Percentiles rank a stretch among this genome's conserved stretches.
These are phyloP conservation scores for Oxyura jamaicensis DNA, from an alignment of 2,113 vertebrate genomes.

Conservation along the genomic window DNA sequence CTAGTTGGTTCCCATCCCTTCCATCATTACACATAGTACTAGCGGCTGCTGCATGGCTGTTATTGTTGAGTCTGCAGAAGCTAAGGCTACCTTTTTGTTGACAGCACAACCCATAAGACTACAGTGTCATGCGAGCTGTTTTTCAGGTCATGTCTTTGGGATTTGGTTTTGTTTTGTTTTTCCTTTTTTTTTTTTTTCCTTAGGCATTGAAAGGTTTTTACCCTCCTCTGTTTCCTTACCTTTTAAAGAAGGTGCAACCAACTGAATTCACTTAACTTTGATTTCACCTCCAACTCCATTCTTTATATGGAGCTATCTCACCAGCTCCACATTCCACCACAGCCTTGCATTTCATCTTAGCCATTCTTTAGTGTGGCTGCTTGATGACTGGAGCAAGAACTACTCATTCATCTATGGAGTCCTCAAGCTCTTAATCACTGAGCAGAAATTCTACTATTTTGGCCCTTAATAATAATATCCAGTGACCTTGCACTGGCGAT, in stretches of 20 bases:
- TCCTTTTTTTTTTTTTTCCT: not conserved
- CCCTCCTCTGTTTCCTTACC: not conserved
- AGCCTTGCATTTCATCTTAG: conserved; percentile 26
- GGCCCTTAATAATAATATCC: not conserved
- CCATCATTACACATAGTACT: conserved; percentile 3
- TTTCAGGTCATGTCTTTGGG: not conserved
- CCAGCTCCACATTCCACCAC: not conserved
- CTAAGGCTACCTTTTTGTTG: conserved; percentile 30
- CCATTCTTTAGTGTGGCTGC: conserved; percentile 4
- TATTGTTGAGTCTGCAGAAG: conserved; percentile 49
- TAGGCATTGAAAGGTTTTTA: not conserved
- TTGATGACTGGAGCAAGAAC: conserved; percentile 11
- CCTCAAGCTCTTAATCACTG: not conserved
- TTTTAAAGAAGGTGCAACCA: not conserved
- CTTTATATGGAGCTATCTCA: not conserved
- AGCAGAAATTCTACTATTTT: conserved; percentile 9
- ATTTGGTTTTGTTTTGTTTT: not conserved
- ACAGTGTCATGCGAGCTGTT: not conserved
- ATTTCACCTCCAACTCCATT: not conserved
- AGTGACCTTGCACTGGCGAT: not conserved
- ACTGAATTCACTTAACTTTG: not conserved
- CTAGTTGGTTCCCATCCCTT: conserved; percentile 13
- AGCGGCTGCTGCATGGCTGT: not conserved
- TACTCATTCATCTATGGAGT: not conserved
- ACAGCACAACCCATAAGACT: not conserved